Percentiles rank a stretch among this genome's conserved stretches.
Conservation (phyloP, 2,113 vertebrate species). For the Heptranchias perlo region DNA sequence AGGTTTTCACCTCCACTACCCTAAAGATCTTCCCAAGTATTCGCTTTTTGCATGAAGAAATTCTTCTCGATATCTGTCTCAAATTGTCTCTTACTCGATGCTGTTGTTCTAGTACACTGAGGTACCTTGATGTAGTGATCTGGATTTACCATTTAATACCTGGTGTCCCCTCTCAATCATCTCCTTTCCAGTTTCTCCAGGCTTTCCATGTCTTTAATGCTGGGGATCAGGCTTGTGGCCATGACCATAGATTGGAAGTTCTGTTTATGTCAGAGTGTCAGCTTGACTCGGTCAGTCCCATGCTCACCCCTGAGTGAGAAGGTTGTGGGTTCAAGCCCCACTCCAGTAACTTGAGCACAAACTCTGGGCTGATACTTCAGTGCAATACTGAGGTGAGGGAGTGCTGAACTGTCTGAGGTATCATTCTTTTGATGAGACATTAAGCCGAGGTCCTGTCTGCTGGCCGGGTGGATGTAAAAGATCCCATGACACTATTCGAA, state of each 20-base stretch:
- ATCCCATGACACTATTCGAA: background rate
- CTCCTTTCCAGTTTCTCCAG: background rate
- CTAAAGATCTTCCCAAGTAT: background rate
- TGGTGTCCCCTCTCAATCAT: background rate
- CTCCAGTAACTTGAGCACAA: background rate
- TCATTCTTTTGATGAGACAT: background rate
- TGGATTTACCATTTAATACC: background rate
- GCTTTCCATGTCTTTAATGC: background rate
- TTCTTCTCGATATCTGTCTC: background rate
- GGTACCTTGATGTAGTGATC: background rate
- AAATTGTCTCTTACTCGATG: too few species aligned
- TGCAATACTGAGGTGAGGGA: background rate
- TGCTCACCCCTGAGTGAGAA: background rate
- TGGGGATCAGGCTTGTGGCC: background rate
- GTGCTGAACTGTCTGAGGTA: background rate
- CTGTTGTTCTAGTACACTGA: background rate
- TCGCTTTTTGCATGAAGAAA: background rate
- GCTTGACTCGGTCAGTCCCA: background rate
- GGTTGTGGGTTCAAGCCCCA: background rate
- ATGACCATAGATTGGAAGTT: background rate
- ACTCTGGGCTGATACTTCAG: background rate
- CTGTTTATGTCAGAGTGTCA: background rate
- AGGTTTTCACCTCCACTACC: too few species aligned
- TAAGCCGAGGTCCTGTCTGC: background rate
- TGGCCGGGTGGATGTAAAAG: background rate